Conservation (phyloP, 2,113 vertebrate genomes). For the Eidolon helvum region DNA sequence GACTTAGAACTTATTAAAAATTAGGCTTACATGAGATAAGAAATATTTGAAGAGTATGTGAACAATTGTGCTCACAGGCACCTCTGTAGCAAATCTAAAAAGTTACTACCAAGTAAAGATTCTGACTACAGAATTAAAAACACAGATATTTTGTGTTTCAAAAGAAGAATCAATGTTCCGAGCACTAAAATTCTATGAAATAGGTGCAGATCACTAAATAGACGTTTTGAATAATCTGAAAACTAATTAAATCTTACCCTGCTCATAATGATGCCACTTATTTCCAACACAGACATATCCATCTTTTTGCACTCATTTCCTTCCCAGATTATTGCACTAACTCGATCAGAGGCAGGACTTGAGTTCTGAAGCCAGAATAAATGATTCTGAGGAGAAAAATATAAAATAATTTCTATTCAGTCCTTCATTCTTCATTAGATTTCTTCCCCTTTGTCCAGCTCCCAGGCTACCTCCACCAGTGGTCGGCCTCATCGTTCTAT, state of each 20-base stretch:
- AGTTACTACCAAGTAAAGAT: not conserved
- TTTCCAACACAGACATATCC: constrained; percentile 98
- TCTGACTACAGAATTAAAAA: not conserved
- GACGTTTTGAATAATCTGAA: not conserved
- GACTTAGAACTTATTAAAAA: not conserved
- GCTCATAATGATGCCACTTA: constrained; percentile 97
- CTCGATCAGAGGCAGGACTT: constrained; percentile 93
- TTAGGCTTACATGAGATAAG: not conserved
- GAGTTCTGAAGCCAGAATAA: constrained; percentile 96
- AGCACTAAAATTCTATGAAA: not conserved
- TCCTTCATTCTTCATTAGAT: not conserved
- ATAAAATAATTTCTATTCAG: not conserved
- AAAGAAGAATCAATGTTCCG: not conserved
- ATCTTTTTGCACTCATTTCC: constrained; percentile 98
- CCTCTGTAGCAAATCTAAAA: not conserved
- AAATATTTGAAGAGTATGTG: not conserved
- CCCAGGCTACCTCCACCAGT: not conserved
- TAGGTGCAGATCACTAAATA: not conserved
- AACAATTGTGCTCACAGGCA: not conserved
- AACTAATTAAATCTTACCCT: constrained; percentile 83
- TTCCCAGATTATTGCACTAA: constrained; percentile 98
- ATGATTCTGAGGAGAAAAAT: constrained; percentile 85
- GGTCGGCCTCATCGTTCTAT: not conserved
- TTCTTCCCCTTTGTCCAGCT: not conserved
- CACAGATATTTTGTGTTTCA: not conserved